Evolutionary conservation across 2,113 vertebrate species (phyloP).

Genomic region (Centropus unirufus): DNA sequence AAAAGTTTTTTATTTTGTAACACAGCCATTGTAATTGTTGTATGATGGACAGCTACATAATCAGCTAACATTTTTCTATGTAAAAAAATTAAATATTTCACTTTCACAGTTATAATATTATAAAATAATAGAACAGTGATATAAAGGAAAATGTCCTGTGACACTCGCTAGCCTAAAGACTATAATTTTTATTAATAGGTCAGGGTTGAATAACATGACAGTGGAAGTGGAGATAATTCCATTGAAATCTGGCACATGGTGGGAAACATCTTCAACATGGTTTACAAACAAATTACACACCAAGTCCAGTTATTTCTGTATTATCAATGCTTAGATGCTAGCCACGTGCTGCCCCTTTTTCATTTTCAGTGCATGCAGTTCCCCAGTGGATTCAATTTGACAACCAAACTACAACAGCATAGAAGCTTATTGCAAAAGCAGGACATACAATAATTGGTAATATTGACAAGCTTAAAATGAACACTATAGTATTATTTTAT

Average conservation of each 20-base stretch:
- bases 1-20: neutral
- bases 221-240: neutral
- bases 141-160: neutral
- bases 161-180: neutral
- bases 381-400: neutral
- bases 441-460: neutral
- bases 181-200: neutral
- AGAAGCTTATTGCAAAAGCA: neutral
- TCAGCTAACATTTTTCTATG: neutral
- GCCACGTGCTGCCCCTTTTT: neutral
- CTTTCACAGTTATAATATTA: neutral
- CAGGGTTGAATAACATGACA: neutral
- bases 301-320: neutral
- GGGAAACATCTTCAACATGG: neutral
- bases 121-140: neutral
- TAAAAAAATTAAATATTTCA: neutral
- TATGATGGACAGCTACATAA: neutral
- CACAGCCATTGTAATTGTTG: neutral
- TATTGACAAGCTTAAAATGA: neutral
- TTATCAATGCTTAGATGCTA: neutral
- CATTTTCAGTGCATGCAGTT: neutral
- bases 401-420: neutral
- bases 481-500: neutral
- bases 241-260: neutral
- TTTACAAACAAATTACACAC: neutral